Evolutionary conservation across 2,113 vertebrate species (phyloP).

Genomic region (Nasalis larvatus): DNA sequence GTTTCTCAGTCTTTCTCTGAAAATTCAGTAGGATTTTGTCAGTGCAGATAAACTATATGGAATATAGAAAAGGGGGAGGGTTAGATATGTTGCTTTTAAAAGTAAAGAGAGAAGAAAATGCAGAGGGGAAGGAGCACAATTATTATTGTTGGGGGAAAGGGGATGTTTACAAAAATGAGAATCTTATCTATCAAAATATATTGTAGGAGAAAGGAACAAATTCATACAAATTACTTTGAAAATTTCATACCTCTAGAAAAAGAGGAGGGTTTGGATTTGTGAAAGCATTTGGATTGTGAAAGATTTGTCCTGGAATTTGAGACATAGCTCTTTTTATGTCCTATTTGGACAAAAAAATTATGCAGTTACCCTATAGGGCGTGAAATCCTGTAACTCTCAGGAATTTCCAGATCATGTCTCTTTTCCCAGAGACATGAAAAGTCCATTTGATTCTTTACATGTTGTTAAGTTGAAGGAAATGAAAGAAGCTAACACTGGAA

Average conservation of each 20-base stretch:
- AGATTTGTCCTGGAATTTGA: no score
- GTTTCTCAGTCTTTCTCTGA: background rate
- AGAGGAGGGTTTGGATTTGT: background rate
- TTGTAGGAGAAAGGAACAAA: background rate
- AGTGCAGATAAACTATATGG: background rate
- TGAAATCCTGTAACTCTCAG: background rate
- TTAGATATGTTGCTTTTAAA: background rate
- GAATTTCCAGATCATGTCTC: background rate
- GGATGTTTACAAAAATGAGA: background rate
- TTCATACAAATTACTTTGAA: background rate
- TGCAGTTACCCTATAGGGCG: background rate
- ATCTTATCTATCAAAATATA: background rate
- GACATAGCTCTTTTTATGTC: background rate
- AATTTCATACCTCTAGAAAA: background rate
- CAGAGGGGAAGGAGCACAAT: background rate
- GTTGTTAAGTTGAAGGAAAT: background rate
- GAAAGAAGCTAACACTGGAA: conserved; percentile 1
- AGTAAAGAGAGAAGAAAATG: background rate
- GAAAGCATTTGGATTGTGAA: background rate
- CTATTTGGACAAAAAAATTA: background rate
- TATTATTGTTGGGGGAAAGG: background rate
- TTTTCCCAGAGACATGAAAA: background rate
- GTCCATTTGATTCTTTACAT: background rate
- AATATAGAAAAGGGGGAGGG: background rate
- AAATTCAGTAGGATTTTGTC: background rate